Percentiles rank a stretch among this genome's conserved stretches.
Conservation (phyloP, 2,113 vertebrate species). For the Desmodus rotundus region DNA sequence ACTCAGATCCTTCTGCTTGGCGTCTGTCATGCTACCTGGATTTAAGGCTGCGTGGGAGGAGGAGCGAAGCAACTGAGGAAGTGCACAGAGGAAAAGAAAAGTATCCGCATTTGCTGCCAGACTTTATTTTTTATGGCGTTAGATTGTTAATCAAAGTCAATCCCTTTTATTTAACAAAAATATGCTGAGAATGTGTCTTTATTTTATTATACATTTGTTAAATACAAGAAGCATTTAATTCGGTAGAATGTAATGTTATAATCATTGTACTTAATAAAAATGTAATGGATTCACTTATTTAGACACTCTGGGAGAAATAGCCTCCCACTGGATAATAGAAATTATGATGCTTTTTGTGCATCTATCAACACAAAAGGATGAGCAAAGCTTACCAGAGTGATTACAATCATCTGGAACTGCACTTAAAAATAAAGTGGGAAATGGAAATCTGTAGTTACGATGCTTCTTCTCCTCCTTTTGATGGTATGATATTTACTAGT, state of each 20-base stretch:
- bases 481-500: neutral
- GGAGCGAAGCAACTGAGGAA: neutral
- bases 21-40: neutral
- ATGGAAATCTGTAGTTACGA: neutral
- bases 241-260: neutral
- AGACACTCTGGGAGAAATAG: neutral
- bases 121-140: neutral
- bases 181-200: slow-evolving; percentile 34
- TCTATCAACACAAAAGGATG: neutral
- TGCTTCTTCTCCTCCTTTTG: neutral
- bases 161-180: slow-evolving; percentile 25
- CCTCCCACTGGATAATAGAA: slow-evolving; percentile 9
- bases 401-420: neutral
- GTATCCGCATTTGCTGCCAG: neutral
- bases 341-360: neutral
- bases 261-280: slow-evolving; percentile 50
- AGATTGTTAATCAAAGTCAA: neutral
- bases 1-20: neutral
- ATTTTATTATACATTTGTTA: slow-evolving; percentile 29
- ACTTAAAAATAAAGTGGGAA: neutral
- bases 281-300: slow-evolving; percentile 46
- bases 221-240: slow-evolving; percentile 38
- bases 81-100: neutral
- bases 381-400: neutral
- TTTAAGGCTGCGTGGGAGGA: neutral